phyloP scores from a whole-genome alignment of 2,888 invertebrate species.

The Tuta absoluta region DNA sequence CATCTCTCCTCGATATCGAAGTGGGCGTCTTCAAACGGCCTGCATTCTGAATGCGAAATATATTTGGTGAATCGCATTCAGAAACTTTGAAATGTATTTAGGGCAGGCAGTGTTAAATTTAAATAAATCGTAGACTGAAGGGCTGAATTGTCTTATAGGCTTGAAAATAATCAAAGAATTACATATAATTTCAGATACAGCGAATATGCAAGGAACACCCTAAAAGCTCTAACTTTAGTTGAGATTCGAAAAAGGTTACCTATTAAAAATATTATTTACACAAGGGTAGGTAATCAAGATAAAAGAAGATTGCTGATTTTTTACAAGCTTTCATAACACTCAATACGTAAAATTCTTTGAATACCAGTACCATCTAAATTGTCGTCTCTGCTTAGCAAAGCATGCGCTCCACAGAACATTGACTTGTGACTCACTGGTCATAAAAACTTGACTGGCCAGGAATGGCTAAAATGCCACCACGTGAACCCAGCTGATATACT shows the following conservation, averaged over 20 bases:
- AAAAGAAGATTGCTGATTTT: background rate
- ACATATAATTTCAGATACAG: no score
- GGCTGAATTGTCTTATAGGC: no score
- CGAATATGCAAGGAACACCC: no score
- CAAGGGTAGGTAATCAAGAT: no score
- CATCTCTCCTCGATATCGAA: background rate
- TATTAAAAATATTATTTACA: no score
- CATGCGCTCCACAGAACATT: constrained; percentile 47
- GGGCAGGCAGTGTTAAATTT: background rate
- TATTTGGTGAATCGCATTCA: background rate
- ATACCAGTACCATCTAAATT: background rate
- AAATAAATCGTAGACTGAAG: no score
- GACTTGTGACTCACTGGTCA: constrained; percentile 69
- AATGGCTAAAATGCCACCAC: constrained; percentile 55
- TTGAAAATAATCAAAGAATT: no score
- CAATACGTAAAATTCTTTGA: background rate
- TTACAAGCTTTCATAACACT: background rate
- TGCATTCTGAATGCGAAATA: background rate
- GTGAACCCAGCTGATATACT: background rate
- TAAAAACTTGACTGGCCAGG: constrained; percentile 51
- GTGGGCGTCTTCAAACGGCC: background rate
- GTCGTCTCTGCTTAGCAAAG: constrained; percentile 33
- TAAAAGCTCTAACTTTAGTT: no score
- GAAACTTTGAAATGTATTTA: background rate
- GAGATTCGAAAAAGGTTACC: no score